Conservation (phyloP, 2,888 invertebrate species). For the Eupithecia pulchellata region DNA sequence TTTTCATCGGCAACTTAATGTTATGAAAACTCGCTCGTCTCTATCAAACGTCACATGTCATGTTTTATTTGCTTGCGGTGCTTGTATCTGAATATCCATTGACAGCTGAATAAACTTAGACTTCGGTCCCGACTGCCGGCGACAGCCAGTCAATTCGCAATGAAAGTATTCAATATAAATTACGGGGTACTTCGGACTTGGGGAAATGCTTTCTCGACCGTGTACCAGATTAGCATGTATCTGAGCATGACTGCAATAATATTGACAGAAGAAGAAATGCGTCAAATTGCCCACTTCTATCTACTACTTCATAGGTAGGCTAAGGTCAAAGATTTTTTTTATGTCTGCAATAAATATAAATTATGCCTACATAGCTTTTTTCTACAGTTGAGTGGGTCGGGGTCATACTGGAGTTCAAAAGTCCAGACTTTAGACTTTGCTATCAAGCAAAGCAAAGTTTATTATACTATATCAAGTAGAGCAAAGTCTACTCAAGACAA, state of each 20-base stretch:
- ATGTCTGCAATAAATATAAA: too few relatives aligned
- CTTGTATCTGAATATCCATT: constrained; percentile 23
- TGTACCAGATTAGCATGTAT: constrained; percentile 8
- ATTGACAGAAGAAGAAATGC: neutral
- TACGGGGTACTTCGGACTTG: neutral
- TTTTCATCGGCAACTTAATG: constrained; percentile 2
- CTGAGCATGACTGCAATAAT: neutral
- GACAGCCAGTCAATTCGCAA: neutral
- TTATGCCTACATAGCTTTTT: too few relatives aligned
- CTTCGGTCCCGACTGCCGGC: neutral
- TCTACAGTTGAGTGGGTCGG: neutral
- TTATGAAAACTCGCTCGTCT: constrained; percentile 18
- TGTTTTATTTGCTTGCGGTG: constrained; percentile 15
- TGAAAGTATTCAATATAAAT: constrained; percentile 18
- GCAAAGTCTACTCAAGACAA: neutral
- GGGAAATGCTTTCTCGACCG: constrained; percentile 9
- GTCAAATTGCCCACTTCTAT: neutral
- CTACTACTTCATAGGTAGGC: neutral
- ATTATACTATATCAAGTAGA: too few relatives aligned
- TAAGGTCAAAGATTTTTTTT: neutral
- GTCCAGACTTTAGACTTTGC: neutral
- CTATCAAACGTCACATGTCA: constrained; percentile 15
- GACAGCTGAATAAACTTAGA: constrained; percentile 21
- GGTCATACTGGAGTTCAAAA: neutral
- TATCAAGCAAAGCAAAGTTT: neutral